phyloP scores from a whole-genome alignment of 1,140 invertebrate genomes.

The Dysdera silvatica region DNA sequence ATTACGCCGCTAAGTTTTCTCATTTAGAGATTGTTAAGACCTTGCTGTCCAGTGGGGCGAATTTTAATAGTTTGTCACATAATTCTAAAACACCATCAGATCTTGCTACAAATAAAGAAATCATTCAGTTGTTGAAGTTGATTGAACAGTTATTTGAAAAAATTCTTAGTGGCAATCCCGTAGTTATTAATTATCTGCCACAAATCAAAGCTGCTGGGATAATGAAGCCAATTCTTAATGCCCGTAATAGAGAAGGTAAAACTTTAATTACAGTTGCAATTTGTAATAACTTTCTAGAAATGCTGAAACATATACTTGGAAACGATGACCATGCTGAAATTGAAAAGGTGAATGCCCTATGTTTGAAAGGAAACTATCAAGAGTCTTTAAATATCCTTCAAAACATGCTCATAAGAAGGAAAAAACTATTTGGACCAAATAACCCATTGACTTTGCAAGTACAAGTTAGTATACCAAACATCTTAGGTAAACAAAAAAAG shows the following conservation, averaged over 20 bases:
- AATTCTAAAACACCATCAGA: constrained; percentile 19
- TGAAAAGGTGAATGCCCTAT: not conserved
- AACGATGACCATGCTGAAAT: not conserved
- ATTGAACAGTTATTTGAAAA: constrained; percentile 6
- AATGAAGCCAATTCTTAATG: constrained; percentile 7
- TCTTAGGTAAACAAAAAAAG: not conserved
- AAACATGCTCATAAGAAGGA: not conserved
- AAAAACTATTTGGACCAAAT: too few species aligned
- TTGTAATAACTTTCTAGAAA: not conserved
- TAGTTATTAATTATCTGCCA: not conserved
- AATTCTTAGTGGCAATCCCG: not conserved
- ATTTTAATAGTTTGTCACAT: not conserved
- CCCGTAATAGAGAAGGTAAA: not conserved
- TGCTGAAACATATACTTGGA: not conserved
- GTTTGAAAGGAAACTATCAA: not conserved
- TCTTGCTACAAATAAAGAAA: constrained; percentile 18
- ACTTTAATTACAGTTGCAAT: constrained; percentile 8
- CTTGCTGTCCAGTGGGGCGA: not conserved
- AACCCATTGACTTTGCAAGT: too few species aligned
- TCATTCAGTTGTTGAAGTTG: not conserved
- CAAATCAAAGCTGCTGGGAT: not conserved
- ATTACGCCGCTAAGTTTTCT: not conserved
- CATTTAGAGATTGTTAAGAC: constrained; percentile 1
- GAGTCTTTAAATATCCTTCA: not conserved
- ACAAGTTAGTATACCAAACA: not conserved